phyloP scores from a whole-genome alignment of 30 jellyfish, hydroid and myxozoan genomes.

The Turritopsis dohrnii region DNA sequence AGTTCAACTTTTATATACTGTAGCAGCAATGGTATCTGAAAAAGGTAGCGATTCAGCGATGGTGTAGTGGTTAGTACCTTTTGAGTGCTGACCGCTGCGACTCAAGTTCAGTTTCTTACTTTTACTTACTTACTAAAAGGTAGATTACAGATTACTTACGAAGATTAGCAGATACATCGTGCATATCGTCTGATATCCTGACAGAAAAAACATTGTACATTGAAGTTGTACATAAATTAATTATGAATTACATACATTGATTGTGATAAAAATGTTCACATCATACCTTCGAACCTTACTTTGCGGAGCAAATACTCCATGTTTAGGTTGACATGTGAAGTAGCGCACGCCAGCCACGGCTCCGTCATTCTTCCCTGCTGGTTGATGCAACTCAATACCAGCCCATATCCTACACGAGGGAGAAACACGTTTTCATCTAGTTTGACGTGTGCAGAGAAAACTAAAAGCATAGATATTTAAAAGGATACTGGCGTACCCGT shows the following conservation, averaged over 20 bases:
- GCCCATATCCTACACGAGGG: constrained; percentile 48
- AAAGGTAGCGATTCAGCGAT: too few species aligned
- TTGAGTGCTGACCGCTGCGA: too few species aligned
- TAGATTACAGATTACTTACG: too few species aligned
- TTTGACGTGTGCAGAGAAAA: too few species aligned
- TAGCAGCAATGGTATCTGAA: too few species aligned
- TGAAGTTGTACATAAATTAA: not conserved
- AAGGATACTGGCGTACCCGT: constrained; percentile 44
- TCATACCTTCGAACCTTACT: constrained; percentile 20
- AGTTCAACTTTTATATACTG: too few species aligned
- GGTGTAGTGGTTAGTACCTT: too few species aligned
- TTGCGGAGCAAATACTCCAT: constrained; percentile 76
- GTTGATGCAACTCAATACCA: constrained; percentile 65
- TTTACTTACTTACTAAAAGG: too few species aligned
- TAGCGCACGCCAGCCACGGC: constrained; percentile 65
- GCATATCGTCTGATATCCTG: not conserved
- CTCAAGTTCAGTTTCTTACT: too few species aligned
- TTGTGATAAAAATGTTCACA: not conserved
- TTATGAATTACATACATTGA: not conserved
- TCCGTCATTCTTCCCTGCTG: constrained; percentile 80
- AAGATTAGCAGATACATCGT: not conserved
- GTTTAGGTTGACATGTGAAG: constrained; percentile 52
- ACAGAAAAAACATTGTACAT: not conserved
- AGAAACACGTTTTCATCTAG: not conserved
- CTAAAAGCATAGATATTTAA: too few species aligned